These are phyloP conservation scores for Pelagia noctiluca DNA, from an alignment of 30 jellyfish, hydroid and myxozoan species.

Conservation along the genomic window DNA sequence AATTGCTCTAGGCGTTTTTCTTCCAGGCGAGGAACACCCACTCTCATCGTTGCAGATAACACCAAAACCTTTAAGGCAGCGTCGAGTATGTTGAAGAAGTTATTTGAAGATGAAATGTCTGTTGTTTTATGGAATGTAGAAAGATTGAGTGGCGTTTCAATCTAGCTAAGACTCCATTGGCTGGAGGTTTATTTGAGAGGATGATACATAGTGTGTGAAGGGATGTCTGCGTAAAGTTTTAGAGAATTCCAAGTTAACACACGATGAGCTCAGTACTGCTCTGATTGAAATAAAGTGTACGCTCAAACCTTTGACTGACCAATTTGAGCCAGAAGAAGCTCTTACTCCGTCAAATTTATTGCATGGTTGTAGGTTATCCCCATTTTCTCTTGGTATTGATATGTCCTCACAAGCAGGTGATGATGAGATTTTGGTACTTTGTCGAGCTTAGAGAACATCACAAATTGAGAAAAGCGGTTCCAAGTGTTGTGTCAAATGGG, in stretches of 20 bases:
- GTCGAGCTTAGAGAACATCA: no score
- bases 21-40: conserved; percentile 17
- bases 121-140: not conserved
- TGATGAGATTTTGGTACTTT: no score
- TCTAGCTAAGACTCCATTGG: no score
- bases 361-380: no score
- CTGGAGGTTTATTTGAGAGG: conserved; percentile 6
- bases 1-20: not conserved
- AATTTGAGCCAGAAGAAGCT: not conserved
- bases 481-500: no score
- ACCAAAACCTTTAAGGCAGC: conserved; percentile 15
- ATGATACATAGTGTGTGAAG: not conserved
- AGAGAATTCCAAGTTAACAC: not conserved
- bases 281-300: not conserved
- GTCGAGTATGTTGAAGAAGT: not conserved
- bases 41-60: conserved; percentile 6
- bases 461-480: no score
- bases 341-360: conserved; percentile 14
- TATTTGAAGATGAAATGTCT: not conserved
- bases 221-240: conserved; percentile 14
- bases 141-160: no score
- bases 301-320: conserved; percentile 3
- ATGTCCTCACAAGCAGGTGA: no score
- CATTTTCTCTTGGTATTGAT: no score
- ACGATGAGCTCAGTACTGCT: not conserved